Evolutionary conservation across 2,888 invertebrate species (phyloP), one percentile per base, ranked within the genome.

Genomic region (Galerucella nymphaeae): DNA sequence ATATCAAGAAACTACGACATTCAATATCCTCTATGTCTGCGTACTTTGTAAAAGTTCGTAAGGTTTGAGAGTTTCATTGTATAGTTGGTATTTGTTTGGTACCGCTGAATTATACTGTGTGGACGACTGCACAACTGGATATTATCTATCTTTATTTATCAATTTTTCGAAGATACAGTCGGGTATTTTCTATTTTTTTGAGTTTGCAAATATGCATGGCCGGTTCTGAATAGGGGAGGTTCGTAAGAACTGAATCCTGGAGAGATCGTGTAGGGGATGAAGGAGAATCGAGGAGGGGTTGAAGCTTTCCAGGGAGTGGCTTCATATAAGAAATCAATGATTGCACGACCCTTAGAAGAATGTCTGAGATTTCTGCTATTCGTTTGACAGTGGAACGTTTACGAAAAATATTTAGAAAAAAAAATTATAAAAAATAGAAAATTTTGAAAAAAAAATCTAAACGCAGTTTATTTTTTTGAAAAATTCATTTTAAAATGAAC

Each of bases 311-410:
- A 78, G 80, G 84, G 84, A 83, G 84, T 84, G 84, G 84, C 84
- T 79, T 83, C 81, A 82, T 80, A 82, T 84, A 84, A 84, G 84
- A 84, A 84, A 84, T 84, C 84, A 83, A 84, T 84, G 84, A 84
- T 83, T 81, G 81, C 79, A 76, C 80, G 76, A 76, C 78, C 80
- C 79, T 78, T 77, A 76, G 77, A 80, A 80, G 80, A 80, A 80
- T 76, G 66, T 75, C 74, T 73, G 74, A 76, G 77, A 77, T 76
- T 74, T 75, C 71, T 75, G 77, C 72, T 72, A 55, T 64, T 67
- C 62, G 57, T 66, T 67, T 16, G 16, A 68, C 18, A 20, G 45
- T 57, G 69, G 57, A 67, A 67, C 42, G 41, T 20, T 42, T 18
- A 10, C 16, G 66, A 70, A 67, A 72, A 72, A 55, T 42, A 18